Percentiles rank a stretch among this genome's conserved stretches.
Conservation (phyloP, 37 sponge, comb jelly and placozoan species). For the Aplysina aerophoba region DNA sequence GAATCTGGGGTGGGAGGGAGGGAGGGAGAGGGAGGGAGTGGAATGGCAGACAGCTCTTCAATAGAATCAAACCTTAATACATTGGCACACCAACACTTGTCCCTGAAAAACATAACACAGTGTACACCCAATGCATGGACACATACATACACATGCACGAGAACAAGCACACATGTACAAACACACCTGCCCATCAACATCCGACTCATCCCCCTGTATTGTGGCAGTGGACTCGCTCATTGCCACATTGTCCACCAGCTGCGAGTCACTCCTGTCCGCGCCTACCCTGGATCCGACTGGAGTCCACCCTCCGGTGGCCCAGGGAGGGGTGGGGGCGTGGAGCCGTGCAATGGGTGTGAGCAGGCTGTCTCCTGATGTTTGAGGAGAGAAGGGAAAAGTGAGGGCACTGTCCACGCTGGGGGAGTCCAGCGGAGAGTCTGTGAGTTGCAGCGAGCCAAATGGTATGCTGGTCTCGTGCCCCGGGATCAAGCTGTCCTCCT, state of each 20-base stretch:
- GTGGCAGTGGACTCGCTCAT: constrained; percentile 26
- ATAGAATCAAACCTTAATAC: neutral
- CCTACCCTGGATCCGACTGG: neutral
- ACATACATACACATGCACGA: constrained; percentile 3
- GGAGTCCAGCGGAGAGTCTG: neutral
- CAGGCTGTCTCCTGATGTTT: constrained; percentile 24
- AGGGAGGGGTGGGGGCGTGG: neutral
- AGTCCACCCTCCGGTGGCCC: neutral
- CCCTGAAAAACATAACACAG: neutral
- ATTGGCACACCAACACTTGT: neutral
- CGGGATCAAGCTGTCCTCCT: neutral
- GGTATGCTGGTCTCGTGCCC: neutral
- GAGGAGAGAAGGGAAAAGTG: constrained; percentile 32
- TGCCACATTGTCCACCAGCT: constrained; percentile 13
- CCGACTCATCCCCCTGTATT: constrained; percentile 16
- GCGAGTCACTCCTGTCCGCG: neutral
- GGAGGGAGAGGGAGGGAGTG: neutral
- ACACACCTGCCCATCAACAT: constrained; percentile 3
- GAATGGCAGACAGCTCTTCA: neutral
- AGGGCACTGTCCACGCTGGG: neutral
- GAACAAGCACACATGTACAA: neutral
- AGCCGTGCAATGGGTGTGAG: constrained; percentile 9
- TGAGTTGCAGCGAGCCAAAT: constrained; percentile 12
- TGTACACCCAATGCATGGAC: constrained; percentile 4
- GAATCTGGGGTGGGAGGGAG: neutral